Conservation (phyloP, 2,888 invertebrate genomes). For the Drosophila limbata region DNA sequence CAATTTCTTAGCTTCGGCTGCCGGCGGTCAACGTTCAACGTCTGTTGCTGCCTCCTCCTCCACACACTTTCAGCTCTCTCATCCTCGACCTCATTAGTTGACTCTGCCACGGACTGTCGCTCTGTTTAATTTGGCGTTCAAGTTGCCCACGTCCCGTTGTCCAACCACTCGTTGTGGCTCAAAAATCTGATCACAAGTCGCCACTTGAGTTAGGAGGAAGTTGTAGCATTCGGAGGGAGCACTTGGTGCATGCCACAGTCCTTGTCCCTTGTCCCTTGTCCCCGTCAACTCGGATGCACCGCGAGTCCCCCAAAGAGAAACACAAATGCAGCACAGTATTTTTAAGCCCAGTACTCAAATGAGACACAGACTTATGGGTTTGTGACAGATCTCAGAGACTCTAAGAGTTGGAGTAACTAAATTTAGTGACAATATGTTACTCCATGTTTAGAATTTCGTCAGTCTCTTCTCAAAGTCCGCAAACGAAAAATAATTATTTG, state of each 20-base stretch:
- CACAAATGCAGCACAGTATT: not conserved
- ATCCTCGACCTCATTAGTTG: constrained; percentile 42
- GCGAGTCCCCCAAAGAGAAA: constrained; percentile 9
- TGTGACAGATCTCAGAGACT: not conserved
- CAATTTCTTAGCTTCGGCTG: constrained; percentile 60
- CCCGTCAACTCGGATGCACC: constrained; percentile 13
- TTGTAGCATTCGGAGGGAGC: constrained; percentile 6
- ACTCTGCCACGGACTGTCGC: constrained; percentile 53
- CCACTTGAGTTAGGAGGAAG: constrained; percentile 39
- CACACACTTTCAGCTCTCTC: not conserved
- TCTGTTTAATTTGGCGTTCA: constrained; percentile 73
- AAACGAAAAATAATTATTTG: too few relatives aligned
- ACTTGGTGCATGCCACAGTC: constrained; percentile 20
- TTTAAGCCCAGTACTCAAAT: not conserved
- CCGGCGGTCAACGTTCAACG: constrained; percentile 23
- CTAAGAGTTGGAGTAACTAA: too few relatives aligned
- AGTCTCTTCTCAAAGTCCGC: too few relatives aligned
- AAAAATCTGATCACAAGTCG: constrained; percentile 62
- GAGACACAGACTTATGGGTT: not conserved
- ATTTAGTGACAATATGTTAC: too few relatives aligned
- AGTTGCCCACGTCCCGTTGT: constrained; percentile 67
- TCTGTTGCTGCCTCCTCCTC: constrained; percentile 17
- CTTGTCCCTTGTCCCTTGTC: constrained; percentile 12
- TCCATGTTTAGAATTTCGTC: too few relatives aligned
- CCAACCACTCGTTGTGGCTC: constrained; percentile 24